Base-by-base conservation (phyloP, 2,797 vertebrate genomes). In the Enteromius mattozi region DNA sequence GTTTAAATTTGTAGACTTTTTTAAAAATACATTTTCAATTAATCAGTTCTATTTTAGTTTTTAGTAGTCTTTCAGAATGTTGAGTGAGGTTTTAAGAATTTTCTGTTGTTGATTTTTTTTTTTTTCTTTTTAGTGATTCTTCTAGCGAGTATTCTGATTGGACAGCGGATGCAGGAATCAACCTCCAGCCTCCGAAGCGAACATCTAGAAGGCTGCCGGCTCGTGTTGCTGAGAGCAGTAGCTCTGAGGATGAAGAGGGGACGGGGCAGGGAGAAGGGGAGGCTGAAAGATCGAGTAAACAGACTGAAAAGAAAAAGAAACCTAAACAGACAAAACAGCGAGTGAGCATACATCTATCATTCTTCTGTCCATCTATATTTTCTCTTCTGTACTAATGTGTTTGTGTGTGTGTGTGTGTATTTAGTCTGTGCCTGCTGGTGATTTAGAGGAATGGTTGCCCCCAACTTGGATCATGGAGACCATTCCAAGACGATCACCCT, bases 121-220 rank as follows among this genome's bases (percentile, higher is more conserved):
- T 2, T 35, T 42, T 2, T 3, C 0, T 77, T 68, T n/a, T 4
- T 6, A 99, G 98, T 54, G 96, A 97, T 91, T 97, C 97, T 8
- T 98, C 98, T 80, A 99, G 98, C 89, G 98, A 99, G 82, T 99
- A 99, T 92, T 99, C 98, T 0, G 98, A 99, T 89, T 99, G 98
- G 98, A 99, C 97, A 13, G 97, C 98, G 19, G 97, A 99, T 85
- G 98, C 98, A 2, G 98, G 98, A 16, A 99, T 99, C 91, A 99
- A 99, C 94, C 96, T 99, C 45, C 98, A 99, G 87, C 98, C 98
- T 3, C 98, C 98, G 0, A 99, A 99, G 91, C 95, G 98, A 85
- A 91, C 96, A 42, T 96, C 94, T 47, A 96, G 98, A 89, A 96
- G 97, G 91, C n/a, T 12, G n/a, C 94, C 94, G 4, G 93, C 94